Evolutionary conservation across 2,888 invertebrate genomes (phyloP).

Genomic region (Herminia tarsipennalis): DNA sequence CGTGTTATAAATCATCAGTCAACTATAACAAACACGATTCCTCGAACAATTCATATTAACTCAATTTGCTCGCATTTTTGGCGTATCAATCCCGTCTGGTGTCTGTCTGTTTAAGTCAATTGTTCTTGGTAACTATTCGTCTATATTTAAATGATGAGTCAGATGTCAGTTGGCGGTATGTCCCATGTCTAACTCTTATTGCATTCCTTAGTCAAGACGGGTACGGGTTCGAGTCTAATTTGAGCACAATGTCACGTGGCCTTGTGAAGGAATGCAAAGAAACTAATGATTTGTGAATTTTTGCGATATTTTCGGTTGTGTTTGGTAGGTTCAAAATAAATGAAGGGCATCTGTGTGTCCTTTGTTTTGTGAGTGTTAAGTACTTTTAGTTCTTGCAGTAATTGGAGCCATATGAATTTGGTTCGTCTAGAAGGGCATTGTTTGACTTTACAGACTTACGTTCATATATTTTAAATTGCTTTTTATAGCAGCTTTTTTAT

Average conservation of each 20-base stretch:
- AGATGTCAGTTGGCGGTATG: constrained; percentile 31
- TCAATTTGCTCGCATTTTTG: constrained; percentile 5
- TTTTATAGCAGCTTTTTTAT: no score
- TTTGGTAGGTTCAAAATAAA: not conserved
- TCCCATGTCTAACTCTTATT: constrained; percentile 26
- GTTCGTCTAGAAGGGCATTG: no score
- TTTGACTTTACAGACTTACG: no score
- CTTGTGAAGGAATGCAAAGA: constrained; percentile 39
- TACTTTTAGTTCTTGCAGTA: no score
- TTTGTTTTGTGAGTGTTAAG: not conserved
- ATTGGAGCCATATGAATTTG: no score
- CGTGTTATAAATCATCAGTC: no score
- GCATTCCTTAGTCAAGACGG: constrained; percentile 30
- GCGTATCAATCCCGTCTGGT: constrained; percentile 11
- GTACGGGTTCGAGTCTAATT: constrained; percentile 26
- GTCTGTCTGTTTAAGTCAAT: constrained; percentile 19
- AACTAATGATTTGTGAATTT: constrained; percentile 17
- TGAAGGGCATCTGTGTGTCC: not conserved
- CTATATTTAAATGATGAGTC: constrained; percentile 36
- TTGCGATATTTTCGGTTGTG: constrained; percentile 19
- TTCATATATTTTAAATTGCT: no score
- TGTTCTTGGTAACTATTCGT: not conserved
- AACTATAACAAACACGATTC: not conserved
- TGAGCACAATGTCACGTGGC: constrained; percentile 36
- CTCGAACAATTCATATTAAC: not conserved